A percentile compares a stretch with the other conserved stretches of the same genome.
These are phyloP conservation scores for Drosophila stalkeri DNA, from an alignment of 2,888 invertebrate genomes.

Conservation along the genomic window DNA sequence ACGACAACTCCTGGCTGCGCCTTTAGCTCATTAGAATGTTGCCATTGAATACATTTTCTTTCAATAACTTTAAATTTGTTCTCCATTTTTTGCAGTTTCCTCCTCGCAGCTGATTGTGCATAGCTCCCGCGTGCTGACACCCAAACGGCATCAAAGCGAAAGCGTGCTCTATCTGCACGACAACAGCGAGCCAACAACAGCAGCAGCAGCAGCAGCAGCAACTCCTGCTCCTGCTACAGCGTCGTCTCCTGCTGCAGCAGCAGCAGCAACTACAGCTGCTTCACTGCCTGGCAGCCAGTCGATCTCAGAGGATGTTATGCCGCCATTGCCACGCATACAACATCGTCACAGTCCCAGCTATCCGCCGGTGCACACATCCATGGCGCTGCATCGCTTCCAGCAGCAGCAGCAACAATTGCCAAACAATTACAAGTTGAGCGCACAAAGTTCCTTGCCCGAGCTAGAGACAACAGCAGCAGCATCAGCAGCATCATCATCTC, in stretches of 20 bases:
- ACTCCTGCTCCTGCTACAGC: conserved; percentile 33
- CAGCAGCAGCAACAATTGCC: conserved; percentile 59
- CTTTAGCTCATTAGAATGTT: conserved; percentile 43
- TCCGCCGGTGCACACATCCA: conserved; percentile 79
- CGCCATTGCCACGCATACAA: conserved; percentile 63
- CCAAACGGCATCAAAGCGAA: conserved; percentile 92
- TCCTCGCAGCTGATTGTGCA: conserved; percentile 90
- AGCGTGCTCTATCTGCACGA: conserved; percentile 90
- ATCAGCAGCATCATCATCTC: not conserved
- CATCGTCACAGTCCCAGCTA: conserved; percentile 84
- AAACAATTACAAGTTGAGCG: conserved; percentile 40
- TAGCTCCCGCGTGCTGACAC: conserved; percentile 91
- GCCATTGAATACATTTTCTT: conserved; percentile 10
- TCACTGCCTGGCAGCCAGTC: conserved; percentile 22
- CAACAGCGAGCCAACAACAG: conserved; percentile 75
- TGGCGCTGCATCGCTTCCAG: conserved; percentile 76
- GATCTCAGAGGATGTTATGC: conserved; percentile 60
- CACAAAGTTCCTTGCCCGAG: conserved; percentile 77
- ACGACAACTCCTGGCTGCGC: conserved; percentile 56
- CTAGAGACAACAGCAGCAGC: conserved; percentile 35
- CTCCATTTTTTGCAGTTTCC: conserved; percentile 78
- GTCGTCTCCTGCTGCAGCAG: conserved; percentile 10
- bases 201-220: conserved; percentile 25
- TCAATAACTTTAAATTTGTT: not conserved
- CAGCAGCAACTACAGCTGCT: conserved; percentile 26